Percentiles rank a stretch among this genome's conserved stretches.
These are phyloP conservation scores for Muraenolepis orangiensis DNA, from an alignment of 2,797 vertebrate species.

Conservation along the genomic window DNA sequence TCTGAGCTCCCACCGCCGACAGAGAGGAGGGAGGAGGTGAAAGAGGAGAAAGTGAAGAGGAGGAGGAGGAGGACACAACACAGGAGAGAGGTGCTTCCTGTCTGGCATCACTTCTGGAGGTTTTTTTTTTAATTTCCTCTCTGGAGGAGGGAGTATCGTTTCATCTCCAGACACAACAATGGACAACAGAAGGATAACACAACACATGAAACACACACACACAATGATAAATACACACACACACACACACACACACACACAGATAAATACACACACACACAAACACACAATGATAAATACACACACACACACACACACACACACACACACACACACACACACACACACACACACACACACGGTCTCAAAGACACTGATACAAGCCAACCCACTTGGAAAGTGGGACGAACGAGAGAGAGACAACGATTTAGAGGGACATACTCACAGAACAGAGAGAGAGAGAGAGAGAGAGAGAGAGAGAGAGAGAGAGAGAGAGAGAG, in stretches of 20 bases:
- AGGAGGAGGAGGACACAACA: background rate
- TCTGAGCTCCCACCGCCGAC: no score
- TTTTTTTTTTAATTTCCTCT: background rate
- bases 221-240: conserved; percentile 28
- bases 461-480: conserved; percentile 44
- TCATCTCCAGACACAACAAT: background rate
- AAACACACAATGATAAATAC: background rate
- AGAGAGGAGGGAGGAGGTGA: conserved; percentile 20
- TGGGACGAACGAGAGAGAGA: conserved; percentile 27
- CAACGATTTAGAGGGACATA: background rate
- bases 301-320: background rate
- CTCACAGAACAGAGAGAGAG: background rate
- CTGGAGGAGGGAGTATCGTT: background rate
- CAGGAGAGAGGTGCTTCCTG: background rate
- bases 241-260: conserved; percentile 9
- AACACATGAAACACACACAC: background rate
- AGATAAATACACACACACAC: background rate
- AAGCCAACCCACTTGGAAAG: conserved; percentile 29
- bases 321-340: conserved; percentile 13
- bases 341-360: conserved; percentile 43
- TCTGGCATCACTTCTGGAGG: background rate
- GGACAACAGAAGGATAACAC: background rate
- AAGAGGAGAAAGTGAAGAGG: no score
- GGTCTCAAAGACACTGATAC: conserved; percentile 21
- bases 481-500: conserved; percentile 43